These are phyloP conservation scores for Sphenodon punctatus DNA, from an alignment of 2,797 vertebrate genomes.

Conservation along the genomic window DNA sequence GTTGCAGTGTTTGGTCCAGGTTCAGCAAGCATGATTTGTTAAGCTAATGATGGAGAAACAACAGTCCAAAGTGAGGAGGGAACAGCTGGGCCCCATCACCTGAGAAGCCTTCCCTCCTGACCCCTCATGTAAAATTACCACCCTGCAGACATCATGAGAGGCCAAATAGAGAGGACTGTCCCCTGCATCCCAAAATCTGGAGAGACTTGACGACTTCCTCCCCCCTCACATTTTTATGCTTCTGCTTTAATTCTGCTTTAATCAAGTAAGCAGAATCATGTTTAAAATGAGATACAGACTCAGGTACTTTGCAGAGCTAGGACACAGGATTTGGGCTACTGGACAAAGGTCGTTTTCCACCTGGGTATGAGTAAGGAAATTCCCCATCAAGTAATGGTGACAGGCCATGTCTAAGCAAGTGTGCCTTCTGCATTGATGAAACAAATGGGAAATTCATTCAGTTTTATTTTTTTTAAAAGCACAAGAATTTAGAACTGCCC, in stretches of 20 bases:
- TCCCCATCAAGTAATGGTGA: background rate
- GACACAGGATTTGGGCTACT: background rate
- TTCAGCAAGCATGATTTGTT: slow-evolving; percentile 11
- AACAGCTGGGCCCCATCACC: no score
- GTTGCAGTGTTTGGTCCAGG: background rate
- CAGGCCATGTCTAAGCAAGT: background rate
- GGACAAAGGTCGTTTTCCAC: background rate
- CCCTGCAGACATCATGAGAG: no score
- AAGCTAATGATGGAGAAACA: no score
- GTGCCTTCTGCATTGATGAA: slow-evolving; percentile 30
- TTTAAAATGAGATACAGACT: background rate
- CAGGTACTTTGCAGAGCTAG: background rate
- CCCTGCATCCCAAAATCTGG: no score
- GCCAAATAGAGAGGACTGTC: no score
- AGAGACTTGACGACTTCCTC: no score
- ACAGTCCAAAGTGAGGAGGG: no score
- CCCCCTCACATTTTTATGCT: no score
- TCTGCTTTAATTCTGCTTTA: no score
- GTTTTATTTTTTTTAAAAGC: slow-evolving; percentile 31
- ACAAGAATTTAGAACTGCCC: slow-evolving; percentile 39
- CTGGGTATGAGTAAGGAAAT: background rate
- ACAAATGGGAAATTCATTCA: slow-evolving; percentile 41
- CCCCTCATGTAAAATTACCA: no score
- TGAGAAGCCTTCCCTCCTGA: no score
- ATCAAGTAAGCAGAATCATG: background rate